Evolutionary conservation across 2,888 invertebrate species (phyloP).

Genomic region (Mesopsocus fuscifrons): DNA sequence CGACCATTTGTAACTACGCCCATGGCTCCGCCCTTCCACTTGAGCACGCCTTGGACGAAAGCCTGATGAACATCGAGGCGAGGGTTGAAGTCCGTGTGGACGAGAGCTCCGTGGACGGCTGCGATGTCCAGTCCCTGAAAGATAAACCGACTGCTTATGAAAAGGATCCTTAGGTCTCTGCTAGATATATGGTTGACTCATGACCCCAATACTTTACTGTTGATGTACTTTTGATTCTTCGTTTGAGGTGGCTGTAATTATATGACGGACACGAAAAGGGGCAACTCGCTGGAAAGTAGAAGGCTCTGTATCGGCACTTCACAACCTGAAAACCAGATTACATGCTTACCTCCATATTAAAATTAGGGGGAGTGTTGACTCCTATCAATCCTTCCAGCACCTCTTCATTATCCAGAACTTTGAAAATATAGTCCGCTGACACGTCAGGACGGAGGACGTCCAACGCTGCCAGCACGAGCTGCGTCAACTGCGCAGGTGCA

Average conservation of each 20-base stretch:
- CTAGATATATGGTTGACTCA: too few species aligned
- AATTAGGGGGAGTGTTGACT: slow-evolving; percentile 13
- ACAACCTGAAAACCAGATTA: too few species aligned
- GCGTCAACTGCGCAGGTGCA: background rate
- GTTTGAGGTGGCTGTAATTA: too few species aligned
- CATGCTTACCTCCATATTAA: slow-evolving; percentile 9
- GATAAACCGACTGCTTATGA: slow-evolving; percentile 8
- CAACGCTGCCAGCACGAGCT: slow-evolving; percentile 44
- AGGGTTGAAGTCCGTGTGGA: background rate
- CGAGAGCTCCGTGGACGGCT: slow-evolving; percentile 9
- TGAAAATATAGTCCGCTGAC: slow-evolving; percentile 36
- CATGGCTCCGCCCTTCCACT: slow-evolving; percentile 41
- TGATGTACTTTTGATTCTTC: too few species aligned
- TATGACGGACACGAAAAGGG: too few species aligned
- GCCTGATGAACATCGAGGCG: slow-evolving; percentile 29
- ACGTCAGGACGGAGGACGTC: slow-evolving; percentile 35
- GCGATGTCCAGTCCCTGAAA: slow-evolving; percentile 28
- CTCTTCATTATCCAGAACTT: slow-evolving; percentile 34
- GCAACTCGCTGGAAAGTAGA: too few species aligned
- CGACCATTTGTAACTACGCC: slow-evolving; percentile 77
- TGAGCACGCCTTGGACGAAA: slow-evolving; percentile 50
- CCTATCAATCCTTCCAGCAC: slow-evolving; percentile 20
- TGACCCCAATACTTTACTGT: too few species aligned
- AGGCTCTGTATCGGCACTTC: too few species aligned
- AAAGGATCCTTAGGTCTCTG: too few species aligned